Evolutionary conservation across 2,113 vertebrate genomes (phyloP), one percentile per base, ranked within the genome.

Genomic region (Syrrhaptes paradoxus): DNA sequence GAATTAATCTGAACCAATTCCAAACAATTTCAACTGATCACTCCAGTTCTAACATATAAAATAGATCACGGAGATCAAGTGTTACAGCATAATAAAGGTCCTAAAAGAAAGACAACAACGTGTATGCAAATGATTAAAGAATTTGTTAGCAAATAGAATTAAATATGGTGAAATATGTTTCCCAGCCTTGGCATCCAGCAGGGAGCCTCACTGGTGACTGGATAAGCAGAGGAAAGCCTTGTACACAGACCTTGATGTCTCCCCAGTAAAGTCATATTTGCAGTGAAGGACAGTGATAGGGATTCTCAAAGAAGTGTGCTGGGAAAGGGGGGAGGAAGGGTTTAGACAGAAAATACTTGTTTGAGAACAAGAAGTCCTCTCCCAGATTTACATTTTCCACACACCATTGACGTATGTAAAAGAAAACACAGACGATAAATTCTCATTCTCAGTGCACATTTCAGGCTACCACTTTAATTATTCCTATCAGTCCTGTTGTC

Each of bases 171-270:
- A 82, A 94, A 95, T 61, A 87, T 49, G 36, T 91, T 94, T 97
- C 85, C 92, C 94, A 97, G 96, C 96, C 97, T 98, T 97, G 96
- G 95, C 95, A 95, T n/a, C 66, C 63, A 83, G 72, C 48, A 95
- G 65, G 4, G 85, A 96, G 92, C 92, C 91, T 92, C 78, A 11
- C 85, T 96, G 84, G 76, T 90, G 93, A 71, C 72, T 87, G 80
- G 90, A 96, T 97, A 97, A 96, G 97, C 91, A 93, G 95, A 97
- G 93, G 96, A 98, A 98, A 98, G 97, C 99, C 98, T 99, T 99
- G 98, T 97, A 97, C 95, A 66, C 93, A 98, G 98, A 98, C 98
- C 98, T 99, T 99, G 98, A 97, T 97, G 95, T 95, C 97, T 94
- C 49, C 73, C 91, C 86, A 96, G 85, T 62, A 96, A 97, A 97